A percentile compares a stretch with the other conserved stretches of the same genome.
phyloP scores from a whole-genome alignment of 1,140 invertebrate species.

The Eufriesea mexicana region DNA sequence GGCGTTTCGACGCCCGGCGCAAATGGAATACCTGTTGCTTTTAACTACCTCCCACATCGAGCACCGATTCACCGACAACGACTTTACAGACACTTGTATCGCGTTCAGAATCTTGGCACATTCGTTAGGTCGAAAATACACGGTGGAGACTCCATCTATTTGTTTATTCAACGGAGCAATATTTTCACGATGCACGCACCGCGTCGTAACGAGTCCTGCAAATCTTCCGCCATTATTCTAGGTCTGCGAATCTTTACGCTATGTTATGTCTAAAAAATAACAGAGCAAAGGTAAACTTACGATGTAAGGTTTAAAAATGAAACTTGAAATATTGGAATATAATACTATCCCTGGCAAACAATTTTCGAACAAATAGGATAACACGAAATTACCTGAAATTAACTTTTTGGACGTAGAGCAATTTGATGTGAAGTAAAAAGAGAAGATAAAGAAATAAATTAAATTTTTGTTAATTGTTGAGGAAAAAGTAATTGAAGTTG shows the following conservation, averaged over 20 bases:
- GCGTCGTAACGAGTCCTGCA: not conserved
- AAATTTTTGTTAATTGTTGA: no score
- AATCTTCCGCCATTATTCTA: not conserved
- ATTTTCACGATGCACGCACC: conserved; percentile 9
- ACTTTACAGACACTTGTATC: conserved; percentile 4
- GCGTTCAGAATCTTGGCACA: conserved; percentile 55
- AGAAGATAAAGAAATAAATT: no score
- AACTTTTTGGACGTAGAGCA: no score
- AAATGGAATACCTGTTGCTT: conserved; percentile 61
- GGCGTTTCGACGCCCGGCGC: conserved; percentile 26
- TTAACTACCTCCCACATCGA: conserved; percentile 35
- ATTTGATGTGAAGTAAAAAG: no score
- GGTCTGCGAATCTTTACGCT: no score
- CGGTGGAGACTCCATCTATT: conserved; percentile 30
- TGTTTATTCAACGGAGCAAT: conserved; percentile 50
- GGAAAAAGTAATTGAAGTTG: no score
- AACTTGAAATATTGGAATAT: no score
- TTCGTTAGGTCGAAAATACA: conserved; percentile 58
- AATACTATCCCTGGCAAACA: no score
- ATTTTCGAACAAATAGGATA: no score
- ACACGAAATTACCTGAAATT: no score
- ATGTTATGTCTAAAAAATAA: not conserved
- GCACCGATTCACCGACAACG: conserved; percentile 22
- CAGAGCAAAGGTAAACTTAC: no score
- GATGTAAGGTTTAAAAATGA: no score